These are phyloP conservation scores for Microcebus lehilahytsara DNA, from an alignment of 2,113 vertebrate species.

Conservation along the genomic window DNA sequence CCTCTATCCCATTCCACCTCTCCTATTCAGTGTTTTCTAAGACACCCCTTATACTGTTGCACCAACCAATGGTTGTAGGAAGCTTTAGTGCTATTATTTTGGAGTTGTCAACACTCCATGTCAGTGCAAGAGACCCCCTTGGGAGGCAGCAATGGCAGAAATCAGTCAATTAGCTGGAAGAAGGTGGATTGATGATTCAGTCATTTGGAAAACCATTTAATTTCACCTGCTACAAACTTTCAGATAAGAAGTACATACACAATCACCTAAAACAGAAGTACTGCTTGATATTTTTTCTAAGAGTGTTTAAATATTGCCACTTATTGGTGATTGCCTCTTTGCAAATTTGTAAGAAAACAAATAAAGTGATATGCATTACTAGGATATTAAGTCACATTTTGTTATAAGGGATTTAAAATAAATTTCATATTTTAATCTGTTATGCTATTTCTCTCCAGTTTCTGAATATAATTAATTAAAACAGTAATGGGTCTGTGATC, in stretches of 20 bases:
- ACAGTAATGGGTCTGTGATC: constrained; percentile 58
- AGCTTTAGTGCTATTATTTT: constrained; percentile 10
- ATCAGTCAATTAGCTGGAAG: constrained; percentile 54
- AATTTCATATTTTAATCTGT: constrained; percentile 56
- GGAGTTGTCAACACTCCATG: neutral
- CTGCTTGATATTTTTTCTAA: neutral
- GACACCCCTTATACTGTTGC: neutral
- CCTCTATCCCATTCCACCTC: neutral
- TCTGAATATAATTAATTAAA: constrained; percentile 67
- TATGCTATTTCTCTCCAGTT: constrained; percentile 59
- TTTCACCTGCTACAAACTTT: constrained; percentile 59
- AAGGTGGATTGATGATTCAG: constrained; percentile 47
- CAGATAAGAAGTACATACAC: constrained; percentile 18
- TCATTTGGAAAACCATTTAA: constrained; percentile 53
- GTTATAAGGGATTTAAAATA: constrained; percentile 56
- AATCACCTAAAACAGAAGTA: constrained; percentile 27
- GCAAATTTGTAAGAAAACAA: constrained; percentile 46
- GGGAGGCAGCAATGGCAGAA: constrained; percentile 22
- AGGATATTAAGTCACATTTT: constrained; percentile 33
- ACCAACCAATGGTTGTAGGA: constrained; percentile 20
- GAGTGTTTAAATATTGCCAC: constrained; percentile 47
- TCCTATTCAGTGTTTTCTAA: neutral
- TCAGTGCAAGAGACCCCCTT: neutral
- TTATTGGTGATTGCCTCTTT: constrained; percentile 54
- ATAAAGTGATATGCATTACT: constrained; percentile 52